These are phyloP conservation scores for Chanos chanos DNA, from an alignment of 2,797 vertebrate species.

Conservation along the genomic window DNA sequence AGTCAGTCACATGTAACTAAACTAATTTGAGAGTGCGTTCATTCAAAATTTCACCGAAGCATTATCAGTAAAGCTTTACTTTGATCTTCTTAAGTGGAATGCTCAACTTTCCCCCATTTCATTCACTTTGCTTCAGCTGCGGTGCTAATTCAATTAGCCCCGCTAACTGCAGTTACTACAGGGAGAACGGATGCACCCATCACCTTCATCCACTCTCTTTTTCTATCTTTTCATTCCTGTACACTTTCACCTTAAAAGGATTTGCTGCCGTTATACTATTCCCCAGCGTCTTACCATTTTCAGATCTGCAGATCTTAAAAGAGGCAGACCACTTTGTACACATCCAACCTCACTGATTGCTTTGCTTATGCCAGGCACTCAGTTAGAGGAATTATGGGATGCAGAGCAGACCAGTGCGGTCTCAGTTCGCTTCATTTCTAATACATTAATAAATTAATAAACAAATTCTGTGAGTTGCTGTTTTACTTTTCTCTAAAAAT, in stretches of 20 bases:
- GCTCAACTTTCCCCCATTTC: slow-evolving; percentile 49
- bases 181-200: slow-evolving; percentile 56
- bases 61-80: background rate
- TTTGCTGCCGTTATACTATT: background rate
- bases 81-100: background rate
- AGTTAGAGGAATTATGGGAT: too few relatives aligned
- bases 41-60: background rate
- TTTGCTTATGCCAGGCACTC: background rate
- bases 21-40: background rate
- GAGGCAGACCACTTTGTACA: background rate
- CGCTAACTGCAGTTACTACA: slow-evolving; percentile 61
- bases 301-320: slow-evolving; percentile 1
- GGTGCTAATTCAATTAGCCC: slow-evolving; percentile 64
- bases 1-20: too few relatives aligned
- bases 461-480: too few relatives aligned
- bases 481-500: too few relatives aligned
- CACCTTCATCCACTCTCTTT: slow-evolving; percentile 50
- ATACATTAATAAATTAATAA: too few relatives aligned
- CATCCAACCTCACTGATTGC: background rate
- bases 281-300: background rate
- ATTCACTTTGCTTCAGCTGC: slow-evolving; percentile 59
- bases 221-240: background rate
- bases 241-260: slow-evolving; percentile 4
- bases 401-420: too few relatives aligned
- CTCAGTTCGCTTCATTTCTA: too few relatives aligned